Evolutionary conservation across 2,113 vertebrate genomes (phyloP).

Genomic region (Psephotus haematonotus): DNA sequence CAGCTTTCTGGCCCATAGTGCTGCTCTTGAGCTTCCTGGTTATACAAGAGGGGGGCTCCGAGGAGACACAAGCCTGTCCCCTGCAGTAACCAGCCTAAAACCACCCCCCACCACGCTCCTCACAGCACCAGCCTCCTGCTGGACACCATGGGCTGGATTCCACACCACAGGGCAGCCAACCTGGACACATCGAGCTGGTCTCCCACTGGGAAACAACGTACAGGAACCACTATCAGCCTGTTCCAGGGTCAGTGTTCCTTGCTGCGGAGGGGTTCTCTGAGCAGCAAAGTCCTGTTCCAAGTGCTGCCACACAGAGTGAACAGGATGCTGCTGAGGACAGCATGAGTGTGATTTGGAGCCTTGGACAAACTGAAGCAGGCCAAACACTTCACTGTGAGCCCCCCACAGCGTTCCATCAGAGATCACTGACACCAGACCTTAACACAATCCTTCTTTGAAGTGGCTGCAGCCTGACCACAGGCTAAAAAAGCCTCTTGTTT

Average conservation of each 20-base stretch:
- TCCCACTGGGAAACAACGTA: neutral
- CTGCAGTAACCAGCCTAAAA: too few relatives aligned
- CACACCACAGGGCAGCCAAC: neutral
- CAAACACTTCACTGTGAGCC: neutral
- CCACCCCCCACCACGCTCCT: neutral
- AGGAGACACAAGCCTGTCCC: neutral
- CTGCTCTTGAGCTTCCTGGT: neutral
- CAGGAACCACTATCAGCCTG: neutral
- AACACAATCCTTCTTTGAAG: neutral
- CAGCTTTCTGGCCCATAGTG: neutral
- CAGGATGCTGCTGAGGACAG: accelerated
- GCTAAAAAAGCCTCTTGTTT: neutral
- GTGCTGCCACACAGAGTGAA: neutral
- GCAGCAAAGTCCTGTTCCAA: neutral
- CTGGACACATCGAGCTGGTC: neutral
- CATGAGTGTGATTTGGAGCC: neutral
- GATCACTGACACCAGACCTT: neutral
- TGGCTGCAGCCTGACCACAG: neutral
- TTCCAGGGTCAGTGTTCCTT: neutral
- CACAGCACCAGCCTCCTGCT: neutral
- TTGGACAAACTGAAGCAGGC: neutral
- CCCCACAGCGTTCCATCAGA: neutral
- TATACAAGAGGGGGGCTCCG: neutral
- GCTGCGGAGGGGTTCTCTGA: neutral
- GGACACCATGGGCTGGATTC: neutral